Percentiles rank a stretch among this genome's conserved stretches.
phyloP scores from a whole-genome alignment of 2,797 vertebrate species.

The Helostoma temminkii region DNA sequence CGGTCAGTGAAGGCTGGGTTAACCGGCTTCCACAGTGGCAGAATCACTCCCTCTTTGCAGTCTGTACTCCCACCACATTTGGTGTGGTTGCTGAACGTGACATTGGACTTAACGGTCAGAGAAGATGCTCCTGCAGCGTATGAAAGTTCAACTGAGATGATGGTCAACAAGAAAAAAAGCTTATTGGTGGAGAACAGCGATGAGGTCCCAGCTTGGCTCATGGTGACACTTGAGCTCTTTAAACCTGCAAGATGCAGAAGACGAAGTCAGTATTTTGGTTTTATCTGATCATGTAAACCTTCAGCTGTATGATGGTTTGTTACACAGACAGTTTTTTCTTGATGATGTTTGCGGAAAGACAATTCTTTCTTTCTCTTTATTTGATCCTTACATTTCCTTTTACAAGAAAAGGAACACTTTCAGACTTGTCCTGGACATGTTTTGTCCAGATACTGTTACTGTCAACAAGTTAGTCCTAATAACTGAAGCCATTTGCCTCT shows the following conservation, averaged over 20 bases:
- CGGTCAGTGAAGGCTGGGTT: slow-evolving; percentile 92
- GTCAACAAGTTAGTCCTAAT: too few species aligned
- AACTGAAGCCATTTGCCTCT: too few species aligned
- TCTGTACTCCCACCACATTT: slow-evolving; percentile 83
- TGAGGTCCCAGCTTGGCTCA: slow-evolving; percentile 74
- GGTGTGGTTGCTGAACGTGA: slow-evolving; percentile 69
- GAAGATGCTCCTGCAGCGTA: slow-evolving; percentile 57
- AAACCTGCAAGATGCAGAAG: slow-evolving; percentile 77
- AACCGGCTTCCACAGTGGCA: slow-evolving; percentile 91
- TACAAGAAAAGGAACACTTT: too few species aligned
- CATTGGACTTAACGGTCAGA: slow-evolving; percentile 56
- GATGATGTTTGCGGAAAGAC: too few species aligned
- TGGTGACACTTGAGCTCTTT: slow-evolving; percentile 75
- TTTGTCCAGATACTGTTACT: too few species aligned
- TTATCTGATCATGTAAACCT: neutral
- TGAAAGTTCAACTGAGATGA: slow-evolving; percentile 74
- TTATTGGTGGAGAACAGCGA: slow-evolving; percentile 62
- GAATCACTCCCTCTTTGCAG: slow-evolving; percentile 92
- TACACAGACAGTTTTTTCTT: too few species aligned
- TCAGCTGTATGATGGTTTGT: too few species aligned
- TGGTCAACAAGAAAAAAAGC: slow-evolving; percentile 76
- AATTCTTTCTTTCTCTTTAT: too few species aligned
- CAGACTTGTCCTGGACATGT: too few species aligned
- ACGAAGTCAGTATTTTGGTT: neutral
- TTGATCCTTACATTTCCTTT: too few species aligned